Conservation (phyloP, 2,113 vertebrate species). For the Varanus salvator region DNA sequence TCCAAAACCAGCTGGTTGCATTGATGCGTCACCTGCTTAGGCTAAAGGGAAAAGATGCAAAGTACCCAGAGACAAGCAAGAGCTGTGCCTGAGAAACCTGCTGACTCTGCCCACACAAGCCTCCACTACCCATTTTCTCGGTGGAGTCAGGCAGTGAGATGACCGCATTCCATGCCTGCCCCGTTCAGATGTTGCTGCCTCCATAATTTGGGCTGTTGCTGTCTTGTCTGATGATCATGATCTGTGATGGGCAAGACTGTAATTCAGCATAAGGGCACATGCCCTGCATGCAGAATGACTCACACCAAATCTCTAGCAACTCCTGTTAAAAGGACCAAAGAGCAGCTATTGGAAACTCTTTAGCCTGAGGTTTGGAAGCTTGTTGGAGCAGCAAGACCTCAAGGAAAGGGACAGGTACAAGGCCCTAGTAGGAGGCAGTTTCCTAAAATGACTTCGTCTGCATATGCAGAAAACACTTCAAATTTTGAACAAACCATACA, state of each 20-base stretch:
- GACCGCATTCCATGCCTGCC: neutral
- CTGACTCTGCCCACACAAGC: neutral
- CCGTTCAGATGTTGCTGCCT: too few relatives aligned
- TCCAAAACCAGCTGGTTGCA: neutral
- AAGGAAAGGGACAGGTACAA: neutral
- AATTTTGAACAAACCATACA: too few relatives aligned
- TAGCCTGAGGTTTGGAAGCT: neutral
- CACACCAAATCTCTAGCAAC: too few relatives aligned
- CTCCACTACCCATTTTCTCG: neutral
- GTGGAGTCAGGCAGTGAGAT: neutral
- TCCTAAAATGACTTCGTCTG: neutral
- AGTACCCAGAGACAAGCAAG: neutral
- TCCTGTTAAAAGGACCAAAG: too few relatives aligned
- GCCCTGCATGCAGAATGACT: too few relatives aligned
- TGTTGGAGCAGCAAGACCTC: neutral
- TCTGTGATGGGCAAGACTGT: too few relatives aligned
- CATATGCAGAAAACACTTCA: too few relatives aligned
- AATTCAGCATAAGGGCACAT: too few relatives aligned
- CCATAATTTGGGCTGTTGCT: neutral
- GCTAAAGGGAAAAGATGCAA: neutral
- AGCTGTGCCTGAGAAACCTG: neutral
- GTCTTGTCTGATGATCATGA: neutral
- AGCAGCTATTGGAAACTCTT: neutral
- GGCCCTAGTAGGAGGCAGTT: neutral
- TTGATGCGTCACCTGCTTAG: neutral